Evolutionary conservation across 2,888 invertebrate species (phyloP), one percentile per base, ranked within the genome.

Genomic region (Gymnocheta viridis): DNA sequence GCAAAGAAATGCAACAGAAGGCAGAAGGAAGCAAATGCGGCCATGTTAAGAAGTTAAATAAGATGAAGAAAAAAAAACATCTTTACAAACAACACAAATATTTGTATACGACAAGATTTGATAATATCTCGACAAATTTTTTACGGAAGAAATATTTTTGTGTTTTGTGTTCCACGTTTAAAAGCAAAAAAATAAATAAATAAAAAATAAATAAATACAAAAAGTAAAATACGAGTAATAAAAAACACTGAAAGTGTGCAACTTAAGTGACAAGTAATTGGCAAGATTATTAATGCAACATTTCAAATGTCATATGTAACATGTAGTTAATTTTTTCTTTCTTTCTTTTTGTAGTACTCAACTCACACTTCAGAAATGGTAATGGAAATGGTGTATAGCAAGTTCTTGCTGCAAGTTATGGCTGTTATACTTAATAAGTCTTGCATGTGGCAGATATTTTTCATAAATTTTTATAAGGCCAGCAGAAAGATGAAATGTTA

Each of bases 241-340:
- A 60, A 7, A 51, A 54, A 54, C 60, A 73, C 58, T 22, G 41
- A 44, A 78, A 67, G 60, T 51, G 29, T 49, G 66, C 17, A 66
- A 51, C 24, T 32, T 27, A 51, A 74, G 35, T 44, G 67, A 74
- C 44, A 44, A 19, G 67, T 74, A 67, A 81, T 74, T 81, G 54
- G 51, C 67, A 24, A 70, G 35, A 70, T 70, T 64, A 70, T 60
- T 58, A 62, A 51, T 74, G 60, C 60, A 74, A 81, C 67, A 74
- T 60, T 67, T 69, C 24, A 60, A 54, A 69, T 58, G 47, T 58
- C 49, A 49, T 32, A n/a, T n/a, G n/a, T n/a, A n/a, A 73, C 38
- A 29, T 41, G 54, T 64, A 35, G 17, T 56, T 51, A 6, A 19
- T 12, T 22, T 10, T 4, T 9, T 19, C 10, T 2, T 32, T 32